Evolutionary conservation across 2,113 vertebrate genomes (phyloP).

Genomic region (Glareola pratincola): DNA sequence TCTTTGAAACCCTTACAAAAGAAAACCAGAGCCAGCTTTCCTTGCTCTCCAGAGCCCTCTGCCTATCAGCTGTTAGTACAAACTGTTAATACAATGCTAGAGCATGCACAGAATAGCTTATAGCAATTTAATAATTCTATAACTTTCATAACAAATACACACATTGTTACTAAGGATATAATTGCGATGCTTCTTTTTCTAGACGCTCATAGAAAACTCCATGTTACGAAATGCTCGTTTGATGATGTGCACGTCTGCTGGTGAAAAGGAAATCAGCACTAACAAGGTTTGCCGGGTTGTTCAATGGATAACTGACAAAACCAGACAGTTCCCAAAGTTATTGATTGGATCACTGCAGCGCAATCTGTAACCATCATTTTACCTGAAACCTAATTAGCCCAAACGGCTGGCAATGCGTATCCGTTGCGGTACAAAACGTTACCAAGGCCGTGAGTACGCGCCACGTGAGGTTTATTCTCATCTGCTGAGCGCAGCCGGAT

Average conservation of each 20-base stretch:
- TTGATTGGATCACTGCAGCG: background rate
- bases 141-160: background rate
- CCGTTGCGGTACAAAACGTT: background rate
- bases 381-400: background rate
- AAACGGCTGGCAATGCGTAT: background rate
- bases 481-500: background rate
- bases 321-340: constrained; percentile 23
- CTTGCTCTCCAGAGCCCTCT: background rate
- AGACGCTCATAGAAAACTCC: background rate
- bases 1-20: background rate
- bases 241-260: background rate
- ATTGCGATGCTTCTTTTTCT: background rate
- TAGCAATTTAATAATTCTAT: background rate
- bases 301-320: background rate
- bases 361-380: background rate
- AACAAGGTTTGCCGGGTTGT: background rate
- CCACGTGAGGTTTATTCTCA: background rate
- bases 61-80: background rate
- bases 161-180: background rate
- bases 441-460: background rate
- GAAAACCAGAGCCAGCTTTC: background rate
- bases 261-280: background rate
- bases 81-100: background rate
- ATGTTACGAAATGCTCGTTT: background rate
- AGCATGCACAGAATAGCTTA: background rate